phyloP scores from a whole-genome alignment of 2,888 invertebrate species.

The Lordiphosa andalusiaca region DNA sequence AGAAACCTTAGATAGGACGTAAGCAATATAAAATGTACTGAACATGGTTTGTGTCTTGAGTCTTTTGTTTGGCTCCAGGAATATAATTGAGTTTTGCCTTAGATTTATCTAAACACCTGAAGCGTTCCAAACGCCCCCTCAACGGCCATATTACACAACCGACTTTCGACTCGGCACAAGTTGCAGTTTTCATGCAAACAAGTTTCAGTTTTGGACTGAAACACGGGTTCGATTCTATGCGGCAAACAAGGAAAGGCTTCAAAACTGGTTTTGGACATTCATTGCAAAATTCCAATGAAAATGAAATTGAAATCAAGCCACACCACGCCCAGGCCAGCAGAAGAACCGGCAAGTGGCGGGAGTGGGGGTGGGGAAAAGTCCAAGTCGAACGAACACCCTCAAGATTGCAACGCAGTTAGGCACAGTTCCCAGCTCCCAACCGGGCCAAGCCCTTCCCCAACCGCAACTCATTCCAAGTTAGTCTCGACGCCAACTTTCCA shows the following conservation, averaged over 20 bases:
- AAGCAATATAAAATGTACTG: slow-evolving; percentile 20
- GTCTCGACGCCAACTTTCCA: slow-evolving; percentile 31
- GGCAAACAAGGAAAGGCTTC: slow-evolving; percentile 66
- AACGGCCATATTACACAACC: slow-evolving; percentile 54
- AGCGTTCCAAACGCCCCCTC: slow-evolving; percentile 49
- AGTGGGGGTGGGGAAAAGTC: too few species aligned
- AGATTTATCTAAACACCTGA: slow-evolving; percentile 64
- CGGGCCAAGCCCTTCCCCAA: neutral
- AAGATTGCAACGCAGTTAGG: slow-evolving; percentile 1
- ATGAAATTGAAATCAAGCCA: slow-evolving; percentile 41
- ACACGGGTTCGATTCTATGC: slow-evolving; percentile 54
- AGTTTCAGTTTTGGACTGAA: slow-evolving; percentile 41
- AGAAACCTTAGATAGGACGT: slow-evolving; percentile 18
- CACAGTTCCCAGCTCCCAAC: neutral
- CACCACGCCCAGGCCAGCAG: slow-evolving; percentile 19
- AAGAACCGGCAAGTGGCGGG: slow-evolving; percentile 24
- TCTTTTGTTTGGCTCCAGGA: slow-evolving; percentile 11
- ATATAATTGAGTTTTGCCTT: slow-evolving; percentile 43
- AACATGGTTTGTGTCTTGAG: slow-evolving; percentile 23
- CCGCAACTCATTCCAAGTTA: slow-evolving; percentile 12
- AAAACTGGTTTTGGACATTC: slow-evolving; percentile 62
- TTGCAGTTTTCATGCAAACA: slow-evolving; percentile 38
- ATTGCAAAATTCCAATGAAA: slow-evolving; percentile 73
- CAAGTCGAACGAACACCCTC: neutral
- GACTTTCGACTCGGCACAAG: slow-evolving; percentile 34